Evolutionary conservation across 2,113 vertebrate species (phyloP), one percentile per base, ranked within the genome.

Genomic region (Dinomys branickii): DNA sequence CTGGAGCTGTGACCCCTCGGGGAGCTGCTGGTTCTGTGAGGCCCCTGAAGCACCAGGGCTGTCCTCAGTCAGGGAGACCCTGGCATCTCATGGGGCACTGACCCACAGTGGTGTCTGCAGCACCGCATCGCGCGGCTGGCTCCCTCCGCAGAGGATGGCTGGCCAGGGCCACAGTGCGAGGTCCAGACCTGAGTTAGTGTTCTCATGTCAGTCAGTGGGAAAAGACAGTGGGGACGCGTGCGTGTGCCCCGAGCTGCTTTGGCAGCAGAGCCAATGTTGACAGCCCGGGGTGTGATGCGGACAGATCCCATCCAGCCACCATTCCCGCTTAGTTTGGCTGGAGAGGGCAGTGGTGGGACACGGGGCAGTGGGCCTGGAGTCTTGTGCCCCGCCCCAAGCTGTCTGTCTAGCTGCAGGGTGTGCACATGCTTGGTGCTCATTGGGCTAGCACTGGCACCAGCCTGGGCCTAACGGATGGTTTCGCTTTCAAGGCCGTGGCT

Each of bases 151-250:
- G 91, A 35, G 16, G 5, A 0, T 1, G 0, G 3, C 3, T 20
- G n/a, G 38, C 4, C 9, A 0, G 0, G 2, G 44, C 63, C 0
- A 0, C 0, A 2, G 50, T 0, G 47, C 5, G 0, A 75, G 67
- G 65, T 1, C 0, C 9, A 30, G 13, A 26, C 13, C 41, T 3
- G 4, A 0, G 17, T 4, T 2, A 1, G 44, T 10, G 1, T 4
- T 1, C 0, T 3, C 16, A 3, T 11, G 30, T 26, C 63, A 7
- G 5, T 38, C 3, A 2, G 6, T 7, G 50, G 30, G 47, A 22
- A 67, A 24, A 5, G 0, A 11, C n/a, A 19, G 24, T 33, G 0
- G 0, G 9, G 73, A 9, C 0, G 0, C 0, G 5, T 0, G 0
- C 0, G 12, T 69, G 77, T 9, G 91, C 44, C 3, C 19, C 1